Conservation (phyloP, 2,113 vertebrate species). For the Dolichallabes microphthalmus region DNA sequence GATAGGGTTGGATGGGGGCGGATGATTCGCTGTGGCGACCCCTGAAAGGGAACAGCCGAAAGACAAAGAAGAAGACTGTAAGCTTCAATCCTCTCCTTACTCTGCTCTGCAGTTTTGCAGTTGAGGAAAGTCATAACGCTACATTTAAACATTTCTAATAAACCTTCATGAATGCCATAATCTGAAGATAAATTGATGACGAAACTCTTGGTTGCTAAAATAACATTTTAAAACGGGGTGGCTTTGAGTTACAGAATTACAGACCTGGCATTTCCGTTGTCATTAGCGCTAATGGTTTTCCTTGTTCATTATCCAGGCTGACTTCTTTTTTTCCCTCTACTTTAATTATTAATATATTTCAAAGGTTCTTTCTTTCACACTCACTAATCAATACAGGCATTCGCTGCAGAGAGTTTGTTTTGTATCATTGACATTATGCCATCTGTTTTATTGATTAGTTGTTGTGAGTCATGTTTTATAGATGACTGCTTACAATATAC, state of each 20-base stretch:
- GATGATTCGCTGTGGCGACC: no score
- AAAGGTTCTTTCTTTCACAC: neutral
- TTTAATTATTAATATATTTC: conserved; percentile 8
- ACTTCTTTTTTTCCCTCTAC: neutral
- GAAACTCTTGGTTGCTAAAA: neutral
- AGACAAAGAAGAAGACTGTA: no score
- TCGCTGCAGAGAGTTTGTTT: neutral
- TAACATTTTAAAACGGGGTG: neutral
- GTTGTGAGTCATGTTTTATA: no score
- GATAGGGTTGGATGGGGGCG: no score
- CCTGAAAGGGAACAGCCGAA: no score
- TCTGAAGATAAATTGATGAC: neutral
- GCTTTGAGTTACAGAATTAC: neutral
- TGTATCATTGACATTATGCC: neutral
- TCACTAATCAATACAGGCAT: neutral
- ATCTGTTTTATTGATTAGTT: neutral
- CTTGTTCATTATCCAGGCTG: neutral
- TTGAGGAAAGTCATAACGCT: neutral
- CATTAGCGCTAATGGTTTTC: neutral
- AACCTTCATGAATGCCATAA: neutral
- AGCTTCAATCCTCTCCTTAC: neutral
- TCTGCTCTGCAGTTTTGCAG: neutral
- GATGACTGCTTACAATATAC: neutral
- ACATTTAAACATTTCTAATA: neutral
- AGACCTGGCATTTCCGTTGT: neutral